Percentiles rank a stretch among this genome's conserved stretches.
These are phyloP conservation scores for Apolygus lucorum DNA, from an alignment of 1,140 invertebrate species.

Conservation along the genomic window DNA sequence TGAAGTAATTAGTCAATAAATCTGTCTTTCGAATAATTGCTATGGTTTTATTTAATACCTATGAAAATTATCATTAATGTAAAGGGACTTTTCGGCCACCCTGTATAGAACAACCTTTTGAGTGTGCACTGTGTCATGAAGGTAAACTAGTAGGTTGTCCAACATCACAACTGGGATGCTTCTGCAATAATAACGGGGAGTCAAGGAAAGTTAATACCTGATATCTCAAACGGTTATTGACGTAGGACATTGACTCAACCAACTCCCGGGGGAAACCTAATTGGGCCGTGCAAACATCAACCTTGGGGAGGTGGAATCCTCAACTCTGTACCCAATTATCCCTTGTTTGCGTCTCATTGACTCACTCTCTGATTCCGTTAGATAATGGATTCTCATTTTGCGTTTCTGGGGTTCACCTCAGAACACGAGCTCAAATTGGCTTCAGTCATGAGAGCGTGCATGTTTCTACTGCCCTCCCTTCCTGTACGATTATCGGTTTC, in stretches of 20 bases:
- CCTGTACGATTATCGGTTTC: too few species aligned
- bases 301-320: background rate
- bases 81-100: too few species aligned
- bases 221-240: too few species aligned
- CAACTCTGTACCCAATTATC: background rate
- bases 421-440: background rate
- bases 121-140: too few species aligned
- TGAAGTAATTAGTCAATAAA: too few species aligned
- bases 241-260: too few species aligned
- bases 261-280: too few species aligned
- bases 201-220: background rate
- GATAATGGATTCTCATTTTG: background rate
- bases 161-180: background rate
- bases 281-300: background rate
- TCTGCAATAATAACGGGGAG: background rate
- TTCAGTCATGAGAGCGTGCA: background rate
- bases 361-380: background rate
- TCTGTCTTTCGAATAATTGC: too few species aligned
- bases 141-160: too few species aligned
- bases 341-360: background rate
- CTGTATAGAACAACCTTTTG: too few species aligned
- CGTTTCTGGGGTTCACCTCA: background rate
- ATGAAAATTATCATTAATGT: too few species aligned
- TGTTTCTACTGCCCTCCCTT: background rate
- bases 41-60: too few species aligned